Base-by-base conservation (phyloP, 2,797 vertebrate species). In the Diglossa cyanea region DNA sequence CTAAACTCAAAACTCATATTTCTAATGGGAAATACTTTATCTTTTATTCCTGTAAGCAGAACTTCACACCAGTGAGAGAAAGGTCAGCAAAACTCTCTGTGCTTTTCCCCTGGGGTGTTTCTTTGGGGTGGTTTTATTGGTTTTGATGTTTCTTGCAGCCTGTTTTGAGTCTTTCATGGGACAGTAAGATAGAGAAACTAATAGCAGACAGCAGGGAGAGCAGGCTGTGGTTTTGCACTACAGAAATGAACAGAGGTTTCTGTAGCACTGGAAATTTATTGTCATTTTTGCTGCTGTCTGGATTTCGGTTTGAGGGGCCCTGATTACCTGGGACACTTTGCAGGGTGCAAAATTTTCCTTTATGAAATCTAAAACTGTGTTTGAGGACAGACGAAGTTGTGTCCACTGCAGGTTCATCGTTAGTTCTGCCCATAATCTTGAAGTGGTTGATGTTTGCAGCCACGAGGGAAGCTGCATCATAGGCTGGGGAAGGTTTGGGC, bases 211-310 rank as follows among this genome's bases (percentile, higher is more conserved):
- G 57, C 6, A 3, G 19, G 21, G 42, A 76, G 47, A 48, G 20
- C 45, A 47, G 81, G 67, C 11, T 44, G 80, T 83, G 90, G 72
- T 84, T 95, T 54, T 55, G 72, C 47, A 28, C 67, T 88, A 35
- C 86, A 67, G 86, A 86, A 82, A 93, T 57, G 71, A 95, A 5
- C 5, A 3, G 74, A 44, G 33, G 2, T 42, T 95, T 77, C 54
- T 88, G 82, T 11, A 63, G 40, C 62, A 8, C 67, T 90, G 90
- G 91, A 82, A 96, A 94, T 53, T 45, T 35, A 8, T 61, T 70
- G 67, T 21, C 33, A 13, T 58, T 88, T 86, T 65, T 78, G 79
- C 78, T 88, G 86, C 35, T 54, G 81, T 1, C 67, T 61, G 72
- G 37, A 75, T 94, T 91, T 93, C 31, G 1, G 28, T 95, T 65